Evolutionary conservation across 2,888 invertebrate species (phyloP).

Genomic region (Trilocha varians): DNA sequence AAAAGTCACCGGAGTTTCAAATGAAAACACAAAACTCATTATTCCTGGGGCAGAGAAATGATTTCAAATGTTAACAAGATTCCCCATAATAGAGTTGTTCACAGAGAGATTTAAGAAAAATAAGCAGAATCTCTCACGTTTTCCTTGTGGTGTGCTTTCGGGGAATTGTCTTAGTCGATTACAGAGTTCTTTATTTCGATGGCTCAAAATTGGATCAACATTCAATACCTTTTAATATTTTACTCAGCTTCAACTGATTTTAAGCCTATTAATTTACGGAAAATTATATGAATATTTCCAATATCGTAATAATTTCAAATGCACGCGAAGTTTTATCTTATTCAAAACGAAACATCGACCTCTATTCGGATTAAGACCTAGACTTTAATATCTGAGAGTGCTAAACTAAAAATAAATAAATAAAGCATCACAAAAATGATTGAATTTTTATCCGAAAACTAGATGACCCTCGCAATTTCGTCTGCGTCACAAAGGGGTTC

Average conservation of each 20-base stretch:
- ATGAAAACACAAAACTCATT: conserved; percentile 71
- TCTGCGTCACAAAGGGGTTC: too few relatives aligned
- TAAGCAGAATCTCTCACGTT: conserved; percentile 41
- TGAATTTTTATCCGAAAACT: too few relatives aligned
- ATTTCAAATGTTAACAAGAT: conserved; percentile 73
- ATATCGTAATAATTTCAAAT: too few relatives aligned
- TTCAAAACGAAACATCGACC: too few relatives aligned
- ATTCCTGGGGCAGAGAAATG: conserved; percentile 65
- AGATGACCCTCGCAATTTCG: too few relatives aligned
- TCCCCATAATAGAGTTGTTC: conserved; percentile 67
- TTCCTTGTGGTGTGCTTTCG: conserved; percentile 34
- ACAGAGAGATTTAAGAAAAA: conserved; percentile 69
- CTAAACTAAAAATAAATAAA: too few relatives aligned
- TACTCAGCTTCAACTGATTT: background rate
- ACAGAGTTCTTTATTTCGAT: background rate
- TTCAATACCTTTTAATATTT: background rate
- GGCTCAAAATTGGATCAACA: background rate
- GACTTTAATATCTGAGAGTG: too few relatives aligned
- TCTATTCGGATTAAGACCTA: too few relatives aligned
- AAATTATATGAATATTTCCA: too few relatives aligned
- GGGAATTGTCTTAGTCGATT: conserved; percentile 37
- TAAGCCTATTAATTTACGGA: too few relatives aligned
- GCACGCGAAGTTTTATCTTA: too few relatives aligned
- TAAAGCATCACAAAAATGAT: too few relatives aligned
- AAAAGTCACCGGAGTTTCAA: conserved; percentile 71